phyloP scores from a whole-genome alignment of 2,797 vertebrate species.

The Lerista edwardsae region DNA sequence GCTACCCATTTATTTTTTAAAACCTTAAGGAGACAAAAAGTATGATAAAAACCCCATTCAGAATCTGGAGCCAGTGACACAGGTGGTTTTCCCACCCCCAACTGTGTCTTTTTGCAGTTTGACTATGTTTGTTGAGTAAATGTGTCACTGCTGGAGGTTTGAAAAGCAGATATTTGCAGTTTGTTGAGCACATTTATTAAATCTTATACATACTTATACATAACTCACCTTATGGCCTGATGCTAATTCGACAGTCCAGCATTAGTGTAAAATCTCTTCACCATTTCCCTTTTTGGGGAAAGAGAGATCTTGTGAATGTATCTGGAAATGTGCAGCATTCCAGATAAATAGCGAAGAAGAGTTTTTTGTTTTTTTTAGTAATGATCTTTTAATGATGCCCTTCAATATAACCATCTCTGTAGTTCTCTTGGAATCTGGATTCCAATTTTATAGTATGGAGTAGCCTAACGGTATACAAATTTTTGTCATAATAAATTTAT shows the following conservation, averaged over 20 bases:
- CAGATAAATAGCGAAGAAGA: too few species aligned
- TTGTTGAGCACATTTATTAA: background rate
- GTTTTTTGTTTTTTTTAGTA: too few species aligned
- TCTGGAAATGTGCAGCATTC: too few species aligned
- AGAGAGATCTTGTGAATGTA: too few species aligned
- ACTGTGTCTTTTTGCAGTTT: background rate
- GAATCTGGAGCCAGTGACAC: background rate
- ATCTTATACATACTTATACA: background rate
- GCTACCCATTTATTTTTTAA: background rate
- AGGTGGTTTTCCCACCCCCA: background rate
- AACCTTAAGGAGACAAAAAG: too few species aligned
- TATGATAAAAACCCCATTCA: background rate
- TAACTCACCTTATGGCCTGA: background rate
- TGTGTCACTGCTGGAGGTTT: background rate
- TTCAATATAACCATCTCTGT: too few species aligned
- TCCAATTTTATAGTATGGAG: too few species aligned
- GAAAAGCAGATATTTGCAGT: background rate
- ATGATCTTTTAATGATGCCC: too few species aligned
- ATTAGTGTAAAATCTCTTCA: background rate
- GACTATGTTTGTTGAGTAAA: background rate
- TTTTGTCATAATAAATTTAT: too few species aligned
- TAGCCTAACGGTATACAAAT: too few species aligned
- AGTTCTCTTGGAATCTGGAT: too few species aligned
- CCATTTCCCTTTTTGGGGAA: too few species aligned
- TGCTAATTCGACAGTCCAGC: background rate